These are phyloP conservation scores for Thera britannica DNA, from an alignment of 2,888 invertebrate genomes.

Conservation along the genomic window DNA sequence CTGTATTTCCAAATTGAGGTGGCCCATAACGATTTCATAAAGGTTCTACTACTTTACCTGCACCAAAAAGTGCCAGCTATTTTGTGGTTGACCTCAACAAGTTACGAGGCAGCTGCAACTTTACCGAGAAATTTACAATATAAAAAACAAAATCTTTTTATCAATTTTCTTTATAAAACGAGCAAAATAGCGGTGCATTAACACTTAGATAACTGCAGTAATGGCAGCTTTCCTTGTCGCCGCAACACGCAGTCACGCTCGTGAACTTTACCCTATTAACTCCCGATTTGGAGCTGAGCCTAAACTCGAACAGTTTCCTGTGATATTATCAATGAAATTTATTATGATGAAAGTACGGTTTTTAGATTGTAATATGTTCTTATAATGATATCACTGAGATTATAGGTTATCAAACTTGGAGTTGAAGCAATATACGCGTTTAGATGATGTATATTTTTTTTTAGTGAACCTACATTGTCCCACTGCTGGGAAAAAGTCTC, in stretches of 20 bases:
- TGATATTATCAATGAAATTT: conserved; percentile 35
- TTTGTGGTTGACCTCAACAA: neutral
- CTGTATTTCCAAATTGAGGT: neutral
- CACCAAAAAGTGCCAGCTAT: conserved; percentile 1
- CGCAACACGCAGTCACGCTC: conserved; percentile 61
- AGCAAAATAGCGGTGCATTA: conserved; percentile 47
- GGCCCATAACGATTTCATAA: neutral
- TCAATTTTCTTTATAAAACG: conserved; percentile 30
- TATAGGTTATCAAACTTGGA: no score
- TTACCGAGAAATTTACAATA: conserved; percentile 2
- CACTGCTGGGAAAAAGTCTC: no score
- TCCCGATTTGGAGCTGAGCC: conserved; percentile 62
- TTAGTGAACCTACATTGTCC: no score
- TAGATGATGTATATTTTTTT: no score
- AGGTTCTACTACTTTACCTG: neutral
- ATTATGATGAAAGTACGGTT: no score
- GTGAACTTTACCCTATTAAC: conserved; percentile 63
- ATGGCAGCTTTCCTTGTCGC: conserved; percentile 56
- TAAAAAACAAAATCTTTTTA: conserved; percentile 9
- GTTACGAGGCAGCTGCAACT: neutral
- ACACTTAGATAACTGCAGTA: conserved; percentile 48
- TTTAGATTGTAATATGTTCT: no score
- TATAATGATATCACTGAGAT: no score
- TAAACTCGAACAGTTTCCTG: conserved; percentile 35
- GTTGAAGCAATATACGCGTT: no score